A percentile compares a stretch with the other conserved stretches of the same genome.
phyloP scores from a whole-genome alignment of 1,140 invertebrate species.

The Calliphora vicina region DNA sequence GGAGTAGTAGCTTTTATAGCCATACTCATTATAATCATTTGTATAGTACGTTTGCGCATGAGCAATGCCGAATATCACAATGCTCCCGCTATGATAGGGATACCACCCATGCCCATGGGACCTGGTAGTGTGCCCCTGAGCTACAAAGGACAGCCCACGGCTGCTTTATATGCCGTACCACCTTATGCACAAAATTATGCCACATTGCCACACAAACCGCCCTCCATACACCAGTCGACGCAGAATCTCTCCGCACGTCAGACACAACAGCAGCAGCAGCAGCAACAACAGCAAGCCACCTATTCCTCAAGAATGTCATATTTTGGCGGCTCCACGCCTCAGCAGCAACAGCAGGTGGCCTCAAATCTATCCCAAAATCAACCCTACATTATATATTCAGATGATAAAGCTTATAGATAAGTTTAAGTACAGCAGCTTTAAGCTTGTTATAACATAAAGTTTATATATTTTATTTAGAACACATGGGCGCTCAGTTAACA shows the following conservation, averaged over 20 bases:
- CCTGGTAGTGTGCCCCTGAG: slow-evolving; percentile 65
- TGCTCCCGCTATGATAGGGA: slow-evolving; percentile 69
- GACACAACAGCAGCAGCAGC: slow-evolving; percentile 56
- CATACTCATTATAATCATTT: slow-evolving; percentile 86
- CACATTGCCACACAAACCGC: slow-evolving; percentile 71
- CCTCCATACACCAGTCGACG: slow-evolving; percentile 60
- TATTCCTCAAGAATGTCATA: slow-evolving; percentile 61
- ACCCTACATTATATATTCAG: slow-evolving; percentile 62
- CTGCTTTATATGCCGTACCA: slow-evolving; percentile 65
- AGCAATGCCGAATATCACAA: slow-evolving; percentile 73
- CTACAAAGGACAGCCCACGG: slow-evolving; percentile 65
- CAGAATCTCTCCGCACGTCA: slow-evolving; percentile 68
- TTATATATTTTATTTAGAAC: not conserved
- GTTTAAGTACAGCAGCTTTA: not conserved
- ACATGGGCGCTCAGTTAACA: slow-evolving; percentile 6
- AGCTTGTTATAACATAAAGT: no score
- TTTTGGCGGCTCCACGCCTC: slow-evolving; percentile 50
- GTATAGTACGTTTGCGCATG: slow-evolving; percentile 79
- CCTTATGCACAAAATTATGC: slow-evolving; percentile 67
- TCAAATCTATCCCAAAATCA: slow-evolving; percentile 40
- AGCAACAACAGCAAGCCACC: slow-evolving; percentile 54
- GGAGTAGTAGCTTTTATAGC: slow-evolving; percentile 90
- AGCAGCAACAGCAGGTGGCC: slow-evolving; percentile 36
- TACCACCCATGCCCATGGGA: slow-evolving; percentile 65
- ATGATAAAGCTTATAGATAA: slow-evolving; percentile 63